Evolutionary conservation across 2,888 invertebrate species (phyloP), one percentile per base, ranked within the genome.

Genomic region (Choreutis nemorana): DNA sequence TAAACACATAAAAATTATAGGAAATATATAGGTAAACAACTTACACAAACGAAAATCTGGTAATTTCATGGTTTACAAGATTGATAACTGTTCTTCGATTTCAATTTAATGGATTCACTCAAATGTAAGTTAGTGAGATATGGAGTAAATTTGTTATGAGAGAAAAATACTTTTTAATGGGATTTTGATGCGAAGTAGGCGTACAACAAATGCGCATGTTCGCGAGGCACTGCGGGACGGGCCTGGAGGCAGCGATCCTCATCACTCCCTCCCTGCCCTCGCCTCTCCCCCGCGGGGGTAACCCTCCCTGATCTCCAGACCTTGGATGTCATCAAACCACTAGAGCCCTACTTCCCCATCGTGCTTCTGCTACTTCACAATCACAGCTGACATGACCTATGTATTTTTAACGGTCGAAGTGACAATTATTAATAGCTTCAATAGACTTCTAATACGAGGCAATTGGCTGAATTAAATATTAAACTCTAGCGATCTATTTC

Each of bases 401-500:
- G 27, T 29, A 37, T 32, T 41, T 41, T 39, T 36, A 34, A 41
- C 38, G 25, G 30, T 33, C 33, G 26, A 41, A 37, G 34, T 48
- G 44, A 58, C 55, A 55, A 60, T 60, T 61, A 56, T 52, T 52
- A 50, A 47, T 41, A 47, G 40, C 44, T n/a, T n/a, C 60, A 67
- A 72, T 68, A 61, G 55, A 47, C 51, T 63, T 56, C 59, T 70
- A 62, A 72, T 72, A 68, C 59, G 58, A 55, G 48, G 45, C 66
- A 70, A 70, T 68, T 70, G 66, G 54, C 38, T 38, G 42, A 41
- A 41, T 44, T 18, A 18, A n/a, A n/a, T n/a, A n/a, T n/a, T n/a
- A n/a, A n/a, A n/a, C n/a, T n/a, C n/a, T n/a, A n/a, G n/a, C n/a
- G n/a, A n/a, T n/a, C n/a, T n/a, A n/a, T n/a, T n/a, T n/a, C n/a